Evolutionary conservation across 2,797 vertebrate species (phyloP), one percentile per base, ranked within the genome.

Genomic region (Melanotaenia parkinsoni): DNA sequence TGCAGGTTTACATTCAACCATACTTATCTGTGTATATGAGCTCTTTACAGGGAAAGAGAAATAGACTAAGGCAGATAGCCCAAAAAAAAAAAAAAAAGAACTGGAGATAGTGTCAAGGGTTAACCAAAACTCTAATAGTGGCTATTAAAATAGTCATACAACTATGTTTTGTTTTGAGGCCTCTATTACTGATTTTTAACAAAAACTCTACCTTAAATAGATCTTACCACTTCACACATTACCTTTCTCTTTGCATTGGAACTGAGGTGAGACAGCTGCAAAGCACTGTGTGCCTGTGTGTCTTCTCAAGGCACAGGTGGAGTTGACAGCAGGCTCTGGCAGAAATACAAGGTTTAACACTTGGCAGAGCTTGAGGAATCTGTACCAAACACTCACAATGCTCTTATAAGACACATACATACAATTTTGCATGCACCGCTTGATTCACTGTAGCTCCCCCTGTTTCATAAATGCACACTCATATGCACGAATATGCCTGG

Each of bases 291-390:
- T 61, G 64, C 16, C 58, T 64, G 72, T 66, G 76, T 81, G 81
- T 81, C 65, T 79, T 68, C 80, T 77, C 59, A 71, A 79, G 78
- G 82, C 82, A 67, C 89, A 91, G 90, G 88, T 91, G 86, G 76
- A 75, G 74, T 66, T 77, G 80, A 86, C 88, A 89, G 88, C 89
- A 85, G 86, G 86, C 58, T 58, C 74, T 81, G 85, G 83, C 83
- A 81, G 76, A 76, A 81, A 89, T 84, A 86, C 81, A 83, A 83
- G 84, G 74, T 86, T 86, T 81, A 87, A 88, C 80, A 86, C 82
- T 91, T 91, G 87, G 88, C 86, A 77, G 20, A 38, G 63, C 76
- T 74, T 68, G 66, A 73, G 59, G 59, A 85, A 85, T 76, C 62
- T 66, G 67, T 69, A 86, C 72, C 74, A 69, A 89, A 82, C 76